phyloP scores from a whole-genome alignment of 2,888 invertebrate species.

The Rhamnusium bicolor region DNA sequence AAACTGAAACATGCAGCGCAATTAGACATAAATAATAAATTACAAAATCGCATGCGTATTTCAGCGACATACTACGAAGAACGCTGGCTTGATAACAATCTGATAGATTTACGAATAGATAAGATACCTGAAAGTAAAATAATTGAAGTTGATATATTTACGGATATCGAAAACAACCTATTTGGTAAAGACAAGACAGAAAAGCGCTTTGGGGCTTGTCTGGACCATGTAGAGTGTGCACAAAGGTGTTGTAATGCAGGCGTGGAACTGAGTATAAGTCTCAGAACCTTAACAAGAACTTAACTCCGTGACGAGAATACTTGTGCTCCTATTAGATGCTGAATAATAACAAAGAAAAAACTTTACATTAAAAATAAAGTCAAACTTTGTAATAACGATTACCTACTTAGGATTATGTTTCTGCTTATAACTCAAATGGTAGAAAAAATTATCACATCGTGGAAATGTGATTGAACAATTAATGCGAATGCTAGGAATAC shows the following conservation, averaged over 20 bases:
- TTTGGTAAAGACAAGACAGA: slow-evolving; percentile 34
- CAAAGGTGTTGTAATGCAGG: slow-evolving; percentile 20
- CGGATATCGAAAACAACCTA: slow-evolving; percentile 22
- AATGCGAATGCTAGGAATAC: too few species aligned
- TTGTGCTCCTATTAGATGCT: neutral
- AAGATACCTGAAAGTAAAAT: slow-evolving; percentile 34
- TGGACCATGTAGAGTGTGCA: slow-evolving; percentile 16
- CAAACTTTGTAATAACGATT: too few species aligned
- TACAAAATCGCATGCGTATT: slow-evolving; percentile 32
- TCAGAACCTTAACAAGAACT: slow-evolving; percentile 1
- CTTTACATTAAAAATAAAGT: too few species aligned
- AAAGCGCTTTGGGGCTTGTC: slow-evolving; percentile 16
- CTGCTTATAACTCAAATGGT: too few species aligned
- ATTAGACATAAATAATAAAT: slow-evolving; percentile 37
- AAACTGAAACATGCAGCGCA: slow-evolving; percentile 9
- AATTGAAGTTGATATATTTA: slow-evolving; percentile 41
- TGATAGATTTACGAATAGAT: slow-evolving; percentile 32
- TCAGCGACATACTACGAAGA: neutral
- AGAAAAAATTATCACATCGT: too few species aligned
- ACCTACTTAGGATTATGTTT: too few species aligned
- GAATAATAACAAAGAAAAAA: neutral
- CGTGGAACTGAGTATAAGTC: slow-evolving; percentile 1
- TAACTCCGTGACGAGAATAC: slow-evolving; percentile 14
- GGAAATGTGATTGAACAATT: too few species aligned
- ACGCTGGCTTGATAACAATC: slow-evolving; percentile 30